A percentile compares a stretch with the other conserved stretches of the same genome.
These are phyloP conservation scores for Ciconia stormi DNA, from an alignment of 2,113 vertebrate genomes.

Conservation along the genomic window DNA sequence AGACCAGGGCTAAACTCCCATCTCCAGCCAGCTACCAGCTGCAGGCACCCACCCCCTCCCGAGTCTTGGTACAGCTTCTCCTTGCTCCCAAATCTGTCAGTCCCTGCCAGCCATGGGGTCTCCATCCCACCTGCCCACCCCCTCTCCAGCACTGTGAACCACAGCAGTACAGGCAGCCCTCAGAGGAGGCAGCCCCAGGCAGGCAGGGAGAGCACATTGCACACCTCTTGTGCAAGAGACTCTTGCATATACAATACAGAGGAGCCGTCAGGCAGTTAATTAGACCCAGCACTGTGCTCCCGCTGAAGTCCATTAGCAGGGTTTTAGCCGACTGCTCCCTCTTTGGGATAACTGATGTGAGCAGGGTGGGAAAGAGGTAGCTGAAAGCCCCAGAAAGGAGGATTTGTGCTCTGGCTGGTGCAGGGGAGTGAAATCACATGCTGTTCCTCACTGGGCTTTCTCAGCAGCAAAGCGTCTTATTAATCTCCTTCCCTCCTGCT, in stretches of 20 bases:
- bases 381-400: not conserved
- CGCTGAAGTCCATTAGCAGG: not conserved
- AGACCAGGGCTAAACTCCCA: not conserved
- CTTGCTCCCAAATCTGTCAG: accelerated
- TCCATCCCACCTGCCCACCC: too few relatives aligned
- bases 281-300: not conserved
- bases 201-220: accelerated
- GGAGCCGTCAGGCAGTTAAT: not conserved
- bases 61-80: accelerated
- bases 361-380: not conserved
- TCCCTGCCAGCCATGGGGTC: not conserved
- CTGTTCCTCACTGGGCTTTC: not conserved
- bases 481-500: conserved; percentile 3
- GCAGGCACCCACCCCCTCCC: accelerated
- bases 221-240: not conserved
- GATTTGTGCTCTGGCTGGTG: not conserved
- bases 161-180: not conserved
- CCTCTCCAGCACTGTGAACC: accelerated
- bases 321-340: not conserved
- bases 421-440: not conserved
- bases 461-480: not conserved
- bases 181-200: not conserved
- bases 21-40: not conserved
- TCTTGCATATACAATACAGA: not conserved
- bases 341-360: not conserved